These are phyloP conservation scores for Silurus aristotelis DNA, from an alignment of 2,797 vertebrate species.

Conservation along the genomic window DNA sequence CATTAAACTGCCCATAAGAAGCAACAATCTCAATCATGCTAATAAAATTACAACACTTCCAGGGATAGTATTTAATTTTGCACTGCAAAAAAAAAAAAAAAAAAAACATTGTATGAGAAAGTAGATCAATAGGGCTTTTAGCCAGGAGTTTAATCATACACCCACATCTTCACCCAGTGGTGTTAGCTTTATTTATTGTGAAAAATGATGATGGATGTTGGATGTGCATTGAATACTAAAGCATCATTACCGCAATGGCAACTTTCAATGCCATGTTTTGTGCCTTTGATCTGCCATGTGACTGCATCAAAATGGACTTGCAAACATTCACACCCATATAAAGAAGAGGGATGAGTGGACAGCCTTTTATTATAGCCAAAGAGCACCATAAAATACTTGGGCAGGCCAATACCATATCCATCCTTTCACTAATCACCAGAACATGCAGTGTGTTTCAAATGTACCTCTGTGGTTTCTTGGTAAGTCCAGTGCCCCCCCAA, in stretches of 20 bases:
- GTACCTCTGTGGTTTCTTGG: background rate
- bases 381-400: background rate
- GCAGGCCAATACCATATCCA: background rate
- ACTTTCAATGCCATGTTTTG: background rate
- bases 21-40: background rate
- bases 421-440: background rate
- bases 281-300: too few relatives aligned
- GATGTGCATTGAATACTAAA: background rate
- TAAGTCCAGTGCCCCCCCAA: background rate
- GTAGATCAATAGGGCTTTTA: background rate
- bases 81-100: too few relatives aligned
- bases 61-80: too few relatives aligned
- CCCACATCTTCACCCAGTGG: background rate
- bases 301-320: background rate
- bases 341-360: background rate
- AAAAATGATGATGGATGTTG: background rate
- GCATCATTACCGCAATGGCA: background rate
- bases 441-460: background rate
- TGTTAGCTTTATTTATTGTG: background rate
- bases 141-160: background rate
- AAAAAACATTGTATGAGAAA: background rate
- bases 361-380: background rate
- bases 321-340: background rate
- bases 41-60: too few relatives aligned
- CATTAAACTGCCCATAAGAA: background rate